Conservation (phyloP, 2,113 vertebrate genomes). For the Aspiorhynchus laticeps region DNA sequence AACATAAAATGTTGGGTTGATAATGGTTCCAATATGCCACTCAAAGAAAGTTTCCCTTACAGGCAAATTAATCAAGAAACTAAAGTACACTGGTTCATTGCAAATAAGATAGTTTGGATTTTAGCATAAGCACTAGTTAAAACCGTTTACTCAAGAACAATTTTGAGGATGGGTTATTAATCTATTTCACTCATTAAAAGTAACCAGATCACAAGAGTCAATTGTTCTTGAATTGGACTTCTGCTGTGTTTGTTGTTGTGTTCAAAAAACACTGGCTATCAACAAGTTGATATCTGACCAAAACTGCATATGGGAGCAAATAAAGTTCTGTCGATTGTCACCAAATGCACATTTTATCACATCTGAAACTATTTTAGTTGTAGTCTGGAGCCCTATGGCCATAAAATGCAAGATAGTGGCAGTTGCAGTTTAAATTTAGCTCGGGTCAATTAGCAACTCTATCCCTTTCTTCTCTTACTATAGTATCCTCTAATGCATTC, state of each 20-base stretch:
- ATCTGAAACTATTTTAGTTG: neutral
- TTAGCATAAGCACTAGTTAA: neutral
- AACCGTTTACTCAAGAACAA: neutral
- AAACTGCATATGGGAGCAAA: neutral
- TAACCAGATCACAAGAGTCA: neutral
- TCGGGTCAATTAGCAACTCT: neutral
- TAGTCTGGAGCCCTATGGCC: neutral
- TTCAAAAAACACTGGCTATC: neutral
- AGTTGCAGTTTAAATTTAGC: no score
- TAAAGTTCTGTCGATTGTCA: neutral
- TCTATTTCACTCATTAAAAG: neutral
- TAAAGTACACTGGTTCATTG: neutral
- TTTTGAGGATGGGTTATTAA: neutral
- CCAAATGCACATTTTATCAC: neutral
- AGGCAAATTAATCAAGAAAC: neutral
- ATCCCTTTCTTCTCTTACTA: no score
- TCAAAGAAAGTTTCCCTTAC: neutral
- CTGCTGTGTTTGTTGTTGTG: neutral
- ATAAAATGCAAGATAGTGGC: neutral
- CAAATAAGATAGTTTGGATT: neutral
- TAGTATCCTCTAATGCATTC: no score
- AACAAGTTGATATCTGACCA: neutral
- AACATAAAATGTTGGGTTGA: neutral
- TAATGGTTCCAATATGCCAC: neutral
- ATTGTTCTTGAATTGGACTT: neutral